phyloP scores from a whole-genome alignment of 2,797 vertebrate genomes.

The Tragelaphus eurycerus region DNA sequence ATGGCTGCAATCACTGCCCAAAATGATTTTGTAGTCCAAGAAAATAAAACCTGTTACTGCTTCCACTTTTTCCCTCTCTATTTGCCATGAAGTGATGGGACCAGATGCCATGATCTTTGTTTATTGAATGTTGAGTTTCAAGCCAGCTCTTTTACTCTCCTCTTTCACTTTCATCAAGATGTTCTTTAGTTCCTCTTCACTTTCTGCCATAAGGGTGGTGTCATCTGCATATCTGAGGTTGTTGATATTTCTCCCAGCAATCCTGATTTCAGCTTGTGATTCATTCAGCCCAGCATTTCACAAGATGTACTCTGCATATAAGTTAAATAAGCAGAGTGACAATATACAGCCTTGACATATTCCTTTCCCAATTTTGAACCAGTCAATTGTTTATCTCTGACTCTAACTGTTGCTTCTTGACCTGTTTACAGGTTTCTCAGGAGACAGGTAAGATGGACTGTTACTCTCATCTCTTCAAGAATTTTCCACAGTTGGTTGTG shows the following conservation, averaged over 20 bases:
- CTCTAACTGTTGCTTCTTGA: neutral
- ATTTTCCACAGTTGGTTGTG: neutral
- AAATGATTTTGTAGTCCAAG: neutral
- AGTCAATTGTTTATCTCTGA: neutral
- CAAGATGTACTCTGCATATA: neutral
- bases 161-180: neutral
- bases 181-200: neutral
- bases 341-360: neutral
- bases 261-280: neutral
- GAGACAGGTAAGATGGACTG: neutral
- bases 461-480: neutral
- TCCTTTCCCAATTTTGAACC: neutral
- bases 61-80: neutral
- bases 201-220: neutral
- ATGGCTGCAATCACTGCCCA: neutral
- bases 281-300: neutral
- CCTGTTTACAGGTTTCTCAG: neutral
- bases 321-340: neutral
- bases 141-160: neutral
- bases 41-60: neutral
- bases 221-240: neutral
- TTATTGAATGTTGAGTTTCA: neutral
- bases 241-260: neutral
- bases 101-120: neutral
- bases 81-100: neutral